These are phyloP conservation scores for Iselma pallidipennis DNA, from an alignment of 2,888 invertebrate genomes.

Conservation along the genomic window DNA sequence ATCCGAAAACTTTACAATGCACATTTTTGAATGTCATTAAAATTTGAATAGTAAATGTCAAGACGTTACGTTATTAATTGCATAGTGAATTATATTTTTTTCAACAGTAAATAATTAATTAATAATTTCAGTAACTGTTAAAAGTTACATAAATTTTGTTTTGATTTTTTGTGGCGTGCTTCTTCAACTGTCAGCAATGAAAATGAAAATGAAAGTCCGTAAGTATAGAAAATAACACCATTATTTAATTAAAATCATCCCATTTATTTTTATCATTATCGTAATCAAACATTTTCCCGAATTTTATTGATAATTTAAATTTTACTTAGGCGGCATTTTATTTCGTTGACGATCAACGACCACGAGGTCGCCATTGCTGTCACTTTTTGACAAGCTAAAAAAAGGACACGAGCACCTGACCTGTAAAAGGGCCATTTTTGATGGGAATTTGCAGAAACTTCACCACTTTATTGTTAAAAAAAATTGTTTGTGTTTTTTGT, in stretches of 20 bases:
- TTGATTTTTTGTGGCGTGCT: constrained; percentile 28
- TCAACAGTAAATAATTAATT: constrained; percentile 13
- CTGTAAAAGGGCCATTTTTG: too few species aligned
- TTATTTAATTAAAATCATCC: constrained; percentile 5
- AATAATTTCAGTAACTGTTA: too few species aligned
- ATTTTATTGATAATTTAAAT: constrained; percentile 15
- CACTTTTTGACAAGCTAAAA: constrained; percentile 19
- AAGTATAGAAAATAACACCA: constrained; percentile 33
- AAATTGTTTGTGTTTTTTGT: too few species aligned
- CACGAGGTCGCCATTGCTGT: constrained; percentile 47
- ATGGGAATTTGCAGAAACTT: neutral
- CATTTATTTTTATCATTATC: neutral
- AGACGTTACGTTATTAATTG: neutral
- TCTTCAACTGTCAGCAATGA: constrained; percentile 35
- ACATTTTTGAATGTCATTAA: constrained; percentile 22
- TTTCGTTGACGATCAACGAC: constrained; percentile 22
- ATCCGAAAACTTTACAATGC: constrained; percentile 4
- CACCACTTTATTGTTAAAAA: neutral
- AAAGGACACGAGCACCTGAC: constrained; percentile 9
- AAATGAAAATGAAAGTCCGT: constrained; percentile 46
- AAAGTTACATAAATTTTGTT: constrained; percentile 41
- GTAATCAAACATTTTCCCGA: neutral
- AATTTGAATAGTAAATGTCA: neutral
- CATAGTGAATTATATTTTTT: neutral
- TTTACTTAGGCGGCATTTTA: constrained; percentile 26